Evolutionary conservation across 1,140 invertebrate genomes (phyloP).

Genomic region (Zaprionus ornatus): DNA sequence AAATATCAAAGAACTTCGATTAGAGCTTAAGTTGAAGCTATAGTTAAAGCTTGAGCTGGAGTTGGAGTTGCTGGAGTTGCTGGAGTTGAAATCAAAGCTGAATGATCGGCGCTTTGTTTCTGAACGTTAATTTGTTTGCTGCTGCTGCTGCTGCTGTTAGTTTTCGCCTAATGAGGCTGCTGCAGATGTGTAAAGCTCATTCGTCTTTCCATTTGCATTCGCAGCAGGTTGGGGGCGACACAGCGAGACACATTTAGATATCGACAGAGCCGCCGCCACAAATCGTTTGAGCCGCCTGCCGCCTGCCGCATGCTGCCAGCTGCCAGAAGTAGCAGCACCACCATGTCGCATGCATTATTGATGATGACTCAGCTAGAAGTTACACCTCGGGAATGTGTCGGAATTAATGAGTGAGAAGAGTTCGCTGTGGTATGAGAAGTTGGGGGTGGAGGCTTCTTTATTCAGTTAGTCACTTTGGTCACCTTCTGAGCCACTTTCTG

Average conservation of each 20-base stretch:
- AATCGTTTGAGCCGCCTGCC: slow-evolving; percentile 1
- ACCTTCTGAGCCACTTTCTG: not conserved
- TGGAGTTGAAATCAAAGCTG: not conserved
- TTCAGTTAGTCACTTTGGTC: too few species aligned
- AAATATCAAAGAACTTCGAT: not conserved
- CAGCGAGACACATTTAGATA: slow-evolving; percentile 40
- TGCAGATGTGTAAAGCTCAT: slow-evolving; percentile 42
- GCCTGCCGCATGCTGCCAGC: not conserved
- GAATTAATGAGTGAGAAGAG: not conserved
- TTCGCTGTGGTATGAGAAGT: not conserved
- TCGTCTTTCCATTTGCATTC: slow-evolving; percentile 32
- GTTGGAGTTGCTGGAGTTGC: too few species aligned
- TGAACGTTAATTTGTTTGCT: slow-evolving; percentile 12
- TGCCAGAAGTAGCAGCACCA: too few species aligned
- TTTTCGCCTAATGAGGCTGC: slow-evolving; percentile 35
- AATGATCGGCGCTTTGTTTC: slow-evolving; percentile 41
- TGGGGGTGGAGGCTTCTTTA: not conserved
- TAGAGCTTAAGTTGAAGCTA: not conserved
- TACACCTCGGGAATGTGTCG: not conserved
- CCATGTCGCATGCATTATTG: slow-evolving; percentile 20
- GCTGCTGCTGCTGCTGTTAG: slow-evolving; percentile 10
- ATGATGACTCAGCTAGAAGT: slow-evolving; percentile 36
- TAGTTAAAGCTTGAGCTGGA: not conserved
- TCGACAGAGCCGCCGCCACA: not conserved
- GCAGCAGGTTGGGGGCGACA: not conserved